phyloP scores from a whole-genome alignment of 2,888 invertebrate species.

The Agrotis segetum region DNA sequence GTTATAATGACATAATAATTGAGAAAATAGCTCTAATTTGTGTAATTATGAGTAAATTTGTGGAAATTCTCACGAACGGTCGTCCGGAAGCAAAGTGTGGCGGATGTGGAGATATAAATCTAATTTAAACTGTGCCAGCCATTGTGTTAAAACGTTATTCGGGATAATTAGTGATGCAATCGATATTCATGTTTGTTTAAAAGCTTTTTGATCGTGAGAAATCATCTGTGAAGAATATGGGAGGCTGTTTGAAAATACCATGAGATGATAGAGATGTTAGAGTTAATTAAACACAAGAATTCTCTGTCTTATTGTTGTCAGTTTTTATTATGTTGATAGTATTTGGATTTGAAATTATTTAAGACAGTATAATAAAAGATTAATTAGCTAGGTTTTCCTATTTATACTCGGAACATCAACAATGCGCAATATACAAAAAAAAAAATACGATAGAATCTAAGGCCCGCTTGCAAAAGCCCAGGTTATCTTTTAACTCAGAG shows the following conservation, averaged over 20 bases:
- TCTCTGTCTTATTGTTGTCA: slow-evolving; percentile 9
- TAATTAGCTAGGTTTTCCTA: background rate
- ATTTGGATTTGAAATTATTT: background rate
- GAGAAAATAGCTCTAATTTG: slow-evolving; percentile 54
- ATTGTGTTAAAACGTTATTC: slow-evolving; percentile 64
- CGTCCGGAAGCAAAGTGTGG: slow-evolving; percentile 58
- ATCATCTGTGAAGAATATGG: slow-evolving; percentile 46
- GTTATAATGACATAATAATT: slow-evolving; percentile 64
- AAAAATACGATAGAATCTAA: too few species aligned
- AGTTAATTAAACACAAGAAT: slow-evolving; percentile 30
- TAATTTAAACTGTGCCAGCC: slow-evolving; percentile 61
- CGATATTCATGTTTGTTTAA: slow-evolving; percentile 67
- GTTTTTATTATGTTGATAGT: slow-evolving; percentile 16
- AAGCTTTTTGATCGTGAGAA: slow-evolving; percentile 63
- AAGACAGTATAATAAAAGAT: background rate
- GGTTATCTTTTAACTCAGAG: too few species aligned
- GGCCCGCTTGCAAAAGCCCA: too few species aligned
- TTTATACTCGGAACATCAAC: background rate
- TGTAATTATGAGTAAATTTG: slow-evolving; percentile 54
- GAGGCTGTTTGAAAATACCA: slow-evolving; percentile 1
- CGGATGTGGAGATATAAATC: slow-evolving; percentile 64
- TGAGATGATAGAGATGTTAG: slow-evolving; percentile 32
- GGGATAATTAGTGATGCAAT: slow-evolving; percentile 68
- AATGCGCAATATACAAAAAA: too few species aligned
- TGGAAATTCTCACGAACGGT: slow-evolving; percentile 60